Evolutionary conservation across 2,888 invertebrate genomes (phyloP).

Genomic region (Crocallis elinguaria): DNA sequence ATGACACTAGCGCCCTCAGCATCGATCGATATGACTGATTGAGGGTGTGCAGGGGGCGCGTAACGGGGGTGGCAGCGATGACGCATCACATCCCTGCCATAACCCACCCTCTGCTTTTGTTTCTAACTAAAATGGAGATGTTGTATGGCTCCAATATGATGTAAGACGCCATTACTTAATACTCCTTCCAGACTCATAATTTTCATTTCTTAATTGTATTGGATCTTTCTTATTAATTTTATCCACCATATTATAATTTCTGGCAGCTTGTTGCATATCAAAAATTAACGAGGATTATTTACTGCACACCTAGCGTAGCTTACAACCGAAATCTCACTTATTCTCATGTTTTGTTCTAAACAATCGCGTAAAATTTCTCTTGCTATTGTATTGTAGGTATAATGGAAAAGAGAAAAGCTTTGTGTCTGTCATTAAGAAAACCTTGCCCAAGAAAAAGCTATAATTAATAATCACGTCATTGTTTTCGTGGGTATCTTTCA

Average conservation of each 20-base stretch:
- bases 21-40: constrained; percentile 67
- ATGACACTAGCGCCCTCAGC: constrained; percentile 62
- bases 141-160: constrained; percentile 5
- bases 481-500: constrained; percentile 4
- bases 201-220: not conserved
- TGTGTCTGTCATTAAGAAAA: not conserved
- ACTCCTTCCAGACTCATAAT: not conserved
- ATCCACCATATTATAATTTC: too few species aligned
- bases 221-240: too few species aligned
- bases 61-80: constrained; percentile 64
- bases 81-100: constrained; percentile 72
- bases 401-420: constrained; percentile 18
- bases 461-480: constrained; percentile 18
- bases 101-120: constrained; percentile 52
- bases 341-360: constrained; percentile 14
- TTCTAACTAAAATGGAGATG: constrained; percentile 49
- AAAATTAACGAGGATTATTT: too few species aligned
- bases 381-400: constrained; percentile 21
- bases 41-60: constrained; percentile 64
- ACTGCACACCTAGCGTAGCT: not conserved
- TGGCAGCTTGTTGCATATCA: not conserved
- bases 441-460: constrained; percentile 6
- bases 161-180: not conserved
- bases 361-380: constrained; percentile 16
- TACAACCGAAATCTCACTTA: not conserved